Conservation (phyloP, 2,888 invertebrate genomes). For the Sminthurinus aureus region DNA sequence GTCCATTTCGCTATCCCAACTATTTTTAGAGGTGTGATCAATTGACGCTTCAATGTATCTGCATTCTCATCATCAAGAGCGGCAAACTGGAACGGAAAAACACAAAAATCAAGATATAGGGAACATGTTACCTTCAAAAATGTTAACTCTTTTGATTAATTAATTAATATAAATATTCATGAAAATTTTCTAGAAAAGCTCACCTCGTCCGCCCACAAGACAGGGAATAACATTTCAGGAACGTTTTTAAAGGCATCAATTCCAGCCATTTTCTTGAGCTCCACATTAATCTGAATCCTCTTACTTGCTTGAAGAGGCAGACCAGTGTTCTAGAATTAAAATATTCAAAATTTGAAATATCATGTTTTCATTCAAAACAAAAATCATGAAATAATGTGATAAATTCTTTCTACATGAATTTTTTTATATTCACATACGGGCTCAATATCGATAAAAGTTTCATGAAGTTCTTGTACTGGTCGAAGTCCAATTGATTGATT, state of each 20-base stretch:
- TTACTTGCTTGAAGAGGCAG: slow-evolving; percentile 53
- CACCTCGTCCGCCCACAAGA: slow-evolving; percentile 58
- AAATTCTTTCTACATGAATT: not conserved
- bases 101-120: too few relatives aligned
- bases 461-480: slow-evolving; percentile 28
- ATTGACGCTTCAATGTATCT: slow-evolving; percentile 37
- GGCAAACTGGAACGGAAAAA: slow-evolving; percentile 20
- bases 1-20: slow-evolving; percentile 45
- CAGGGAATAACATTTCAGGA: slow-evolving; percentile 51
- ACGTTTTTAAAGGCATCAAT: slow-evolving; percentile 41
- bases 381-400: not conserved
- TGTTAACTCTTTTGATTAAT: not conserved
- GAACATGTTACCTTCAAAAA: not conserved
- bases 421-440: slow-evolving; percentile 23
- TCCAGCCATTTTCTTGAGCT: slow-evolving; percentile 45
- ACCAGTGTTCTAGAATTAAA: slow-evolving; percentile 50
- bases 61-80: slow-evolving; percentile 39
- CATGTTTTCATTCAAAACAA: not conserved
- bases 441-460: slow-evolving; percentile 43
- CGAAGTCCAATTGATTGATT: slow-evolving; percentile 35
- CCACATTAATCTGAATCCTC: slow-evolving; percentile 55
- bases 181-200: not conserved
- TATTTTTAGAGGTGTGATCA: slow-evolving; percentile 44
- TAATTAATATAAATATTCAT: not conserved
- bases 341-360: not conserved